Conservation (phyloP, 2,113 vertebrate genomes). For the Proteles cristata region DNA sequence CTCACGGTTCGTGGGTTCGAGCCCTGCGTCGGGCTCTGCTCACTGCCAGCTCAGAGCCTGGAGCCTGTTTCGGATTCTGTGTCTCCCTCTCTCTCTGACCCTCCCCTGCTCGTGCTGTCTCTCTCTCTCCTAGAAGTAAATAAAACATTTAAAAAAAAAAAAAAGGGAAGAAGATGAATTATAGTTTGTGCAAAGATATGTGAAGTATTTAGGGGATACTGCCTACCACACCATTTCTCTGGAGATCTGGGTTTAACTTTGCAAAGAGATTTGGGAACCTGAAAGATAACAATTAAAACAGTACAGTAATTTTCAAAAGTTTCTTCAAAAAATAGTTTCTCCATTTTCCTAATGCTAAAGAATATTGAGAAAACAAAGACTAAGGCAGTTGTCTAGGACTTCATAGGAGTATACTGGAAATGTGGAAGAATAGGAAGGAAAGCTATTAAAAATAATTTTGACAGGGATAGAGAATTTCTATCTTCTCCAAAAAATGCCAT, state of each 20-base stretch:
- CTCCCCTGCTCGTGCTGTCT: too few species aligned
- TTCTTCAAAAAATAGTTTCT: constrained; percentile 25
- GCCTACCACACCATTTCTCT: not conserved
- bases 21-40: too few species aligned
- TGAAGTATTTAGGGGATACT: not conserved
- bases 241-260: not conserved
- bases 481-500: not conserved
- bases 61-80: too few species aligned
- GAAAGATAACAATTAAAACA: not conserved
- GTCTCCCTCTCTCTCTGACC: too few species aligned
- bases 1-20: too few species aligned
- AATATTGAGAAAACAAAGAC: not conserved
- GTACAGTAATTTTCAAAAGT: not conserved
- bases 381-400: not conserved
- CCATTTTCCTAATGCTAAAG: not conserved
- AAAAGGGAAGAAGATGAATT: constrained; percentile 6
- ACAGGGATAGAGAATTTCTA: not conserved
- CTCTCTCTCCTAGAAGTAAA: too few species aligned
- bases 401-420: not conserved
- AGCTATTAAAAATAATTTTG: constrained; percentile 23
- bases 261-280: not conserved
- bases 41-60: too few species aligned
- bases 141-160: too few species aligned
- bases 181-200: not conserved
- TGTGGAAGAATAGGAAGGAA: not conserved